Evolutionary conservation across 2,113 vertebrate species (phyloP).

Genomic region (Amazona guildingii): DNA sequence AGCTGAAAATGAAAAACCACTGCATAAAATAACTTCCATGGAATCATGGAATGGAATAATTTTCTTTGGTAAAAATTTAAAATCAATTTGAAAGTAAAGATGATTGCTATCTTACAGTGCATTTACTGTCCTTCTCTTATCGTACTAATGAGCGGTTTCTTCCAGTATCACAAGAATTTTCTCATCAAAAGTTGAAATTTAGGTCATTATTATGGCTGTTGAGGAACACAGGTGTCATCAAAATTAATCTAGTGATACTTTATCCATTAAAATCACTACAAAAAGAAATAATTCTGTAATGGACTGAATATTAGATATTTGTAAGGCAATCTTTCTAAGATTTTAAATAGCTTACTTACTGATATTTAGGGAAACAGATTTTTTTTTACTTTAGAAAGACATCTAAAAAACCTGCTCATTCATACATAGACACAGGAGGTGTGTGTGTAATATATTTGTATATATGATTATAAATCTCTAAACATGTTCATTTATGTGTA

Average conservation of each 20-base stretch:
- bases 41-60: neutral
- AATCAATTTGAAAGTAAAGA: constrained; percentile 13
- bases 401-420: neutral
- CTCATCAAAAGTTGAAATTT: neutral
- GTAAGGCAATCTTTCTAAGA: neutral
- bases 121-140: neutral
- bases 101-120: neutral
- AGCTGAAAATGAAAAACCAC: constrained; percentile 35
- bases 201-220: neutral
- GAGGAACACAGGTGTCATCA: neutral
- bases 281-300: neutral
- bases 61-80: neutral
- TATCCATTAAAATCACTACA: neutral
- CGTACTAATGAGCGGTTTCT: neutral
- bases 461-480: neutral
- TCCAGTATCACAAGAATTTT: neutral
- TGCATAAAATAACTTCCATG: neutral
- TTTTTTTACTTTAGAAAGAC: neutral
- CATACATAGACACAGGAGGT: neutral
- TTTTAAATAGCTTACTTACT: neutral
- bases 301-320: neutral
- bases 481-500: neutral
- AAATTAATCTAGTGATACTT: neutral
- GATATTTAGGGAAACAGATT: neutral
- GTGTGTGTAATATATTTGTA: neutral